Evolutionary conservation across 2,113 vertebrate species (phyloP), one percentile per base, ranked within the genome.

Genomic region (Benthochromis sp.): DNA sequence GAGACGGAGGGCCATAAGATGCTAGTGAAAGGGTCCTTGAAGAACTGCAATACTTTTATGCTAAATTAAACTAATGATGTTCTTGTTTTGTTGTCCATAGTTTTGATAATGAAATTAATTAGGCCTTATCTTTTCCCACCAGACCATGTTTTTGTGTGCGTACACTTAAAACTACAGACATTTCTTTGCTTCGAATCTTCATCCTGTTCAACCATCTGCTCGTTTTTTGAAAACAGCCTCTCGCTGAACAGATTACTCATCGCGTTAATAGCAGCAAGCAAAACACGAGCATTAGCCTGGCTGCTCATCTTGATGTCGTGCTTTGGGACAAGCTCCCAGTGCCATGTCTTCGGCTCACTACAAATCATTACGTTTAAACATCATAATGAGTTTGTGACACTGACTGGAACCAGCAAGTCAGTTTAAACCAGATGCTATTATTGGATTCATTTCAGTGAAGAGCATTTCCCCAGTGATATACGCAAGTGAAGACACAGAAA

Each of bases 281-380:
- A 71, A 87, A 84, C 89, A 85, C 3, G 55, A 89, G 87, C 80
- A 83, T 92, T 86, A 71, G 40, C 86, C 57, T 40, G 40, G 79
- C 69, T 80, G 81, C 88, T 85, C 36, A 31, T 92, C 73, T 81
- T 95, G 92, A 95, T 95, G 90, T 87, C 4, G 61, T 31, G 92
- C 89, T 92, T 19, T 85, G 88, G 87, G 90, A 89, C 71, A 13
- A 63, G 73, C 90, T 92, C 80, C 81, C 85, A 9, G 90, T 40
- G 78, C 85, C 78, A 5, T 2, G 78, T 69, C 87, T 55, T 78
- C n/a, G 66, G 47, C 81, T 91, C 63, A 17, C 52, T 19, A 84
- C 90, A 89, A 91, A 85, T 92, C 90, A 90, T 82, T 89, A 93
- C 80, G 90, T 94, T 94, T 94, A 92, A 89, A 94, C 89, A 88